phyloP scores from a whole-genome alignment of 2,888 invertebrate species.

The Leptopterna dolabrata region DNA sequence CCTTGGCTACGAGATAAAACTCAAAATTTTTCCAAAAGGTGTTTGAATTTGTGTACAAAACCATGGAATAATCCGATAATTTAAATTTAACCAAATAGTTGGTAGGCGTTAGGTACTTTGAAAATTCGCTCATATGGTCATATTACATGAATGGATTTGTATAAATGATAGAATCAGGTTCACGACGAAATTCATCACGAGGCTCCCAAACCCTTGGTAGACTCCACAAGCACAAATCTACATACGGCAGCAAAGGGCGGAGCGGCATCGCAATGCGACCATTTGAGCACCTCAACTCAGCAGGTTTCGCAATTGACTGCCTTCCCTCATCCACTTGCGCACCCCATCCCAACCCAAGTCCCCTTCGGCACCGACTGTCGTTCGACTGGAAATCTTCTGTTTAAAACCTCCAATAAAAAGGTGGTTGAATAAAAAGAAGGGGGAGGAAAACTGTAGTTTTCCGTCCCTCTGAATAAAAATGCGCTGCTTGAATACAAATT shows the following conservation, averaged over 20 bases:
- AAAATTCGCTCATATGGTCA: too few species aligned
- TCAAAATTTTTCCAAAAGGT: too few species aligned
- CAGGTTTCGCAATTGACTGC: background rate
- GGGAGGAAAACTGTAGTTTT: background rate
- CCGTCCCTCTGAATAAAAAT: background rate
- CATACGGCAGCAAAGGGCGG: background rate
- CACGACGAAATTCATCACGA: too few species aligned
- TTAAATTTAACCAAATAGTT: too few species aligned
- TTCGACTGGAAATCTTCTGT: background rate
- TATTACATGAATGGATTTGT: too few species aligned
- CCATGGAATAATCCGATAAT: too few species aligned
- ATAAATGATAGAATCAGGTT: too few species aligned
- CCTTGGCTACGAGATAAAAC: too few species aligned
- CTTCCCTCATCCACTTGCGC: background rate
- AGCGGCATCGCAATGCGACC: background rate
- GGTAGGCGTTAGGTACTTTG: too few species aligned
- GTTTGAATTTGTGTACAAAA: too few species aligned
- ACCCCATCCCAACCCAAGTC: background rate
- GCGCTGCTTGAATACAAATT: background rate
- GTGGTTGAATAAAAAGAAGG: background rate
- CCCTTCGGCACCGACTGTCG: background rate
- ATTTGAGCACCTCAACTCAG: background rate
- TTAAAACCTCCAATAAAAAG: constrained; percentile 1
- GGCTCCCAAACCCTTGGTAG: too few species aligned
- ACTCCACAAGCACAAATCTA: too few species aligned